Base-by-base conservation (phyloP, 2,888 invertebrate genomes). In the Miltochrista miniata region DNA sequence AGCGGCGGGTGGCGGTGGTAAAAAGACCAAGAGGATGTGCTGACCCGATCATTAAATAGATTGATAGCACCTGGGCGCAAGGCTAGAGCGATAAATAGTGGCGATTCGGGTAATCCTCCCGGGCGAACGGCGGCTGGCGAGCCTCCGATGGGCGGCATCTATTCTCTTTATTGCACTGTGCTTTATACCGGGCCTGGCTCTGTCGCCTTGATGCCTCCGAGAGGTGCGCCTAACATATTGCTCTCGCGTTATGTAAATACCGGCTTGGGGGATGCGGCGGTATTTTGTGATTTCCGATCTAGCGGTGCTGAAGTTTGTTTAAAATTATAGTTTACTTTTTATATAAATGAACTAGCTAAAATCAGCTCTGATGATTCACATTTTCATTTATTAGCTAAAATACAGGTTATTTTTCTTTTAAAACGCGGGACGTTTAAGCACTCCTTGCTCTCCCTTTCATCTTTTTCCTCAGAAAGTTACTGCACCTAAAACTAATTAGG, bases 41-140 rank as follows among this genome's bases (percentile, higher is more conserved):
- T 90, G 91, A 91, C 90, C 91, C 90, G 90, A 90, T 91, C 91
- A 90, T 91, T 91, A 91, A 90, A 90, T 86, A 91, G 91, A 91
- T 91, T 88, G 91, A 91, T 91, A 83, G 91, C 87, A 90, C 91
- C 91, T 91, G 91, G 88, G 89, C 87, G 87, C 85, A 85, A 85
- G 88, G 87, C 87, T 84, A 77, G 83, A 81, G 88, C 91, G 90
- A 91, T 91, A 91, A 90, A 91, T 91, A 91, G 91, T 90, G 91
- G 89, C 87, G 89, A 89, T 90, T 90, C 87, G 83, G 86, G 87
- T 91, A 91, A 91, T 90, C 90, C 90, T 75, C 83, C 81, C 83
- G 80, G n/a, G n/a, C n/a, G n/a, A n/a, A n/a, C n/a, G n/a, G 87
- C 86, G 88, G 69, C 66, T 64, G 68, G 55, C 72, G 83, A 45